Evolutionary conservation across 2,888 invertebrate species (phyloP).

Genomic region (Erebia ligea): DNA sequence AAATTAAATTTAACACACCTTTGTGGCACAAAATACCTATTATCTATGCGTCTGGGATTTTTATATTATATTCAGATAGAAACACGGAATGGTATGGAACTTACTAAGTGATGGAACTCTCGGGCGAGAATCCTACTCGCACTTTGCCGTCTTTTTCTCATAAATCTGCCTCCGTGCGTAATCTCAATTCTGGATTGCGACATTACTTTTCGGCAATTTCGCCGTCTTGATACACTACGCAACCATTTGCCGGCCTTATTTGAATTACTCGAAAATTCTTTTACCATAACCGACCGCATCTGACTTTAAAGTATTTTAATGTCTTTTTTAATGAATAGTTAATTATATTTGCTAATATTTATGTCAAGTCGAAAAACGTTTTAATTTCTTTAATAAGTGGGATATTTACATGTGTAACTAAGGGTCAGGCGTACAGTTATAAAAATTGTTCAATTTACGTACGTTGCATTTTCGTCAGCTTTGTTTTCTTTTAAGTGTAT

Average conservation of each 20-base stretch:
- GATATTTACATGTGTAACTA: constrained; percentile 8
- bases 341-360: constrained; percentile 26
- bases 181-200: constrained; percentile 42
- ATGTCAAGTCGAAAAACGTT: constrained; percentile 17
- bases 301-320: constrained; percentile 35
- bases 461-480: background rate
- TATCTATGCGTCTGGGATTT: too few species aligned
- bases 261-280: constrained; percentile 30
- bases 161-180: constrained; percentile 30
- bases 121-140: background rate
- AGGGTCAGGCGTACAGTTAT: background rate
- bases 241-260: constrained; percentile 32
- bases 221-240: constrained; percentile 32
- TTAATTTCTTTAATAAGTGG: constrained; percentile 13
- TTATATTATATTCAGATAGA: too few species aligned
- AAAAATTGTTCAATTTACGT: constrained; percentile 15
- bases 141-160: constrained; percentile 20
- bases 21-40: too few species aligned
- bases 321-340: constrained; percentile 36
- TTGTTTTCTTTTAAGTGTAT: background rate
- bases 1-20: too few species aligned
- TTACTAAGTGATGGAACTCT: background rate
- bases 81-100: background rate
- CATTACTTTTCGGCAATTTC: constrained; percentile 43
- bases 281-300: constrained; percentile 23